Evolutionary conservation across 2,797 vertebrate species (phyloP), one percentile per base, ranked within the genome.

Genomic region (Pyrocephalus nanus): DNA sequence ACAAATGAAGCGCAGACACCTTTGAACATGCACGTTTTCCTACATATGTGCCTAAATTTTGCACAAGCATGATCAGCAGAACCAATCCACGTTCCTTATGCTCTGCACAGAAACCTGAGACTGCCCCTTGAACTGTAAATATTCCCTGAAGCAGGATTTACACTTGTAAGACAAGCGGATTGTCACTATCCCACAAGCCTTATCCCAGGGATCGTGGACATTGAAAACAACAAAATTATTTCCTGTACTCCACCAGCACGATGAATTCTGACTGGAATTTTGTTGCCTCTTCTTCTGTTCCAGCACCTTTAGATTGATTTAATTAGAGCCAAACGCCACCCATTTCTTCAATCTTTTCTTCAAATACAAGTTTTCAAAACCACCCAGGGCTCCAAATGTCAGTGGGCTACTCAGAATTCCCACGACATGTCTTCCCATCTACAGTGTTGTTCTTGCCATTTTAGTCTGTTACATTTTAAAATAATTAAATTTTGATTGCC

Each of bases 281-380:
- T 81, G 20, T 25, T 85, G 82, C 27, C 15, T 58, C 27, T 15
- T 71, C 20, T 67, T 86, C 45, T 62, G 7, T 48, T 74, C 14
- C 12, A 11, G 15, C 7, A 61, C 2, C 21, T 60, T 86, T 65
- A n/a, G 38, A 57, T 9, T 43, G 20, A 11, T 69, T 74, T 75
- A 48, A 4, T 5, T 40, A 17, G 9, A 72, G 48, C 1, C 0
- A 58, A 54, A 69, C 6, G 61, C 34, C 3, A 0, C 4, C 15
- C 10, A 8, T 78, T 77, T 62, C 25, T 15, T 32, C 76, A 11
- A 36, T 26, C 11, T 8, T 4, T 86, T 74, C 34, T 67, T 80
- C 30, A 54, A 34, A 54, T n/a, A n/a, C 1, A 70, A 19, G 1
- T 0, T 54, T 76, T 21, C 6, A 65, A 73, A 88, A 34, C 3